Evolutionary conservation across 2,888 invertebrate genomes (phyloP), one percentile per base, ranked within the genome.

Genomic region (Osedax fenrisi): DNA sequence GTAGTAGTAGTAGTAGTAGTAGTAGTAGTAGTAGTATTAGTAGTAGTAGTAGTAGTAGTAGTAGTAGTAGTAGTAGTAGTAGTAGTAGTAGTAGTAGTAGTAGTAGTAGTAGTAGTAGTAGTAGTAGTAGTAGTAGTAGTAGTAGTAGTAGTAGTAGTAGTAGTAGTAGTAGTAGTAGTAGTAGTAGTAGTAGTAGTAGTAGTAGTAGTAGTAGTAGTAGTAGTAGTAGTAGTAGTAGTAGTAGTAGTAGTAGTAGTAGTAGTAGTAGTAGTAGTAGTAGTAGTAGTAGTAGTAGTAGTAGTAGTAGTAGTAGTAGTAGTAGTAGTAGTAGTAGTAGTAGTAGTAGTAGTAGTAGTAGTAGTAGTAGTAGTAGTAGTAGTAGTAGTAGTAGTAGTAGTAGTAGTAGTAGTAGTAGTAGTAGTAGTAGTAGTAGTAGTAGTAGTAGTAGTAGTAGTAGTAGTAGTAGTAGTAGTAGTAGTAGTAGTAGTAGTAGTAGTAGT

Each of bases 1-100:
- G 75, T 75, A 75, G 75, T 69, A 75, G 75, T 75, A 75, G 75
- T 75, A 75, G 75, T 75, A 75, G 75, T 76, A 75, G 75, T 75
- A 75, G 75, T 41, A 41, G 41, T 41, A 41, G 41, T 41, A 41
- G 41, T 41, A 41, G 41, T 41, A 41, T 5, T 41, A 41, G 41
- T 41, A 41, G 41, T 41, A 41, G 41, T 41, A 41, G 41, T 41
- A 41, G 41, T 41, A 41, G 69, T 41, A 75, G 74, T 75, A 75
- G 75, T 69, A 75, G 75, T 69, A 75, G 75, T 75, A 75, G 75
- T 69, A 75, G 75, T 56, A 75, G 75, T 75, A 75, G 75, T 56
- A 70, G 24, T 61, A 75, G 75, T 75, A 75, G 75, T 62, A 75
- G 75, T 66, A 75, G 69, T 41, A 75, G 74, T 75, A 75, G 75